Conservation (phyloP, 2,797 vertebrate genomes). For the Centropyge bicolor region DNA sequence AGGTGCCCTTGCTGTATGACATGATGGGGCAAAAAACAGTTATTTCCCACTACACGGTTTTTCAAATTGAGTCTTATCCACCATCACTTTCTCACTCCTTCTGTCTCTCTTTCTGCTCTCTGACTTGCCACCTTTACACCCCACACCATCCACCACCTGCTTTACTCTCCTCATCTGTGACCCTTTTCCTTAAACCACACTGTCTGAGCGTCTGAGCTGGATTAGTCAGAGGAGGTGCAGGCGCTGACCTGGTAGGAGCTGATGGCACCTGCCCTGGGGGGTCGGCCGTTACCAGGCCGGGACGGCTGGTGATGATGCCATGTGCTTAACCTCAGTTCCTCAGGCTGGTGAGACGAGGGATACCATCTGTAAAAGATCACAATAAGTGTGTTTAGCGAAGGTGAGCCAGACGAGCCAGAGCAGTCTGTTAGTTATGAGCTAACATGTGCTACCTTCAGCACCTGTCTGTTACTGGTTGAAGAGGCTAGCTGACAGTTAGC, state of each 20-base stretch:
- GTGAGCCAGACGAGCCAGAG: conserved; percentile 13
- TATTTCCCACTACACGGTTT: conserved; percentile 83
- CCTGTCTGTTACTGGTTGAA: conserved; percentile 36
- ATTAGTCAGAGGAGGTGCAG: conserved; percentile 53
- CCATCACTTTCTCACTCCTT: conserved; percentile 46
- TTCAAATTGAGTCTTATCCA: conserved; percentile 85
- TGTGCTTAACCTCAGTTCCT: conserved; percentile 65
- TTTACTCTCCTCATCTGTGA: conserved; percentile 43
- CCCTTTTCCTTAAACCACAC: conserved; percentile 72
- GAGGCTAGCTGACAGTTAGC: conserved; percentile 39
- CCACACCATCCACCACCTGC: conserved; percentile 35
- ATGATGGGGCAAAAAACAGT: conserved; percentile 84
- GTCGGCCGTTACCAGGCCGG: conserved; percentile 55
- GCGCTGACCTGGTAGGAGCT: conserved; percentile 71
- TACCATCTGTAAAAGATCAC: conserved; percentile 3
- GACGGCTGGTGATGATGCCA: conserved; percentile 27
- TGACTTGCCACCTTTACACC: conserved; percentile 42
- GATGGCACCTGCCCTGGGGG: conserved; percentile 64
- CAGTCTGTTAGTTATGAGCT: conserved; percentile 35
- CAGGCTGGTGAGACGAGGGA: conserved; percentile 22
- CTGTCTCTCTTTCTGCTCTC: conserved; percentile 35
- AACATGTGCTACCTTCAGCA: conserved; percentile 45
- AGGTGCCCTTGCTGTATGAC: conserved; percentile 82
- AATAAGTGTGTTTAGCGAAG: conserved; percentile 38
- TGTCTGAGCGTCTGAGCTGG: conserved; percentile 78